phyloP scores from a whole-genome alignment of 2,113 vertebrate species.

The Uria lomvia region DNA sequence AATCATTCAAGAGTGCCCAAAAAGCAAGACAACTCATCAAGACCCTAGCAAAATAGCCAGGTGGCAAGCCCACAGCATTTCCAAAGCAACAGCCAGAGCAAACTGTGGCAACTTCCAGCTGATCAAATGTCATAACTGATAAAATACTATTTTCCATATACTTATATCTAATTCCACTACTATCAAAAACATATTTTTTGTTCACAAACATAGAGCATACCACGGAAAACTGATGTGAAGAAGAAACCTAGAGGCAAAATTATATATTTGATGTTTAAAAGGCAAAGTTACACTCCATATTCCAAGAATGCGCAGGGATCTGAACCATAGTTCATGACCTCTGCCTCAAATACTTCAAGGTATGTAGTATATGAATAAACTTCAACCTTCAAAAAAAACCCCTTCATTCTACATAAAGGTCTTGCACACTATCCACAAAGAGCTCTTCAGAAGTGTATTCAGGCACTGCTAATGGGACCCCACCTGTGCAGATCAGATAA shows the following conservation, averaged over 20 bases:
- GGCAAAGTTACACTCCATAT: background rate
- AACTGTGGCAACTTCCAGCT: background rate
- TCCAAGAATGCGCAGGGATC: background rate
- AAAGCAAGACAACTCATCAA: background rate
- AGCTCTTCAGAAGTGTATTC: background rate
- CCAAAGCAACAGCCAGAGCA: background rate
- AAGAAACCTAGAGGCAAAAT: background rate
- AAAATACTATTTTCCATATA: background rate
- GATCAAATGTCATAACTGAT: background rate
- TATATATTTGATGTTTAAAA: background rate
- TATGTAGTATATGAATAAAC: background rate
- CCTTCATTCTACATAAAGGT: background rate
- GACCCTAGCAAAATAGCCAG: background rate
- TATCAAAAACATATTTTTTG: background rate
- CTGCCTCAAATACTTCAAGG: background rate
- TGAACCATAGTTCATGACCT: background rate
- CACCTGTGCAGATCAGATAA: background rate
- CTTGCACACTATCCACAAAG: background rate
- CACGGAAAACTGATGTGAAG: background rate
- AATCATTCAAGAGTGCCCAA: background rate
- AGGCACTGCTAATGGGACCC: background rate
- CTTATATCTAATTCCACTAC: background rate
- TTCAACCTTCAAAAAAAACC: background rate
- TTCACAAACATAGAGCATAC: background rate
- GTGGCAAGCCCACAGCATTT: background rate